Conservation (phyloP, 2,888 invertebrate species). For the Sericinus montela region DNA sequence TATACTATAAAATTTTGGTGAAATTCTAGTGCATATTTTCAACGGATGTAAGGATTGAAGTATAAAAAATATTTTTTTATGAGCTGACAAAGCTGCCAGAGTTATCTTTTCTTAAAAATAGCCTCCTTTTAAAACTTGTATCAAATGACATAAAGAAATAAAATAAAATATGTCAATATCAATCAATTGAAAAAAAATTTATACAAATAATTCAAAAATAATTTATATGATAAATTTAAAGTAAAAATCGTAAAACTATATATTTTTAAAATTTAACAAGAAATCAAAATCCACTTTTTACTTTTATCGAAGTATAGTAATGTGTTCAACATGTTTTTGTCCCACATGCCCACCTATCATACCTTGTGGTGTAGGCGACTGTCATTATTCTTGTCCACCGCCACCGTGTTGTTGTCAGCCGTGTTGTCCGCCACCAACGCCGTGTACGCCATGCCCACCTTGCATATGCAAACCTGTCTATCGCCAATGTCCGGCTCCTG, state of each 20-base stretch:
- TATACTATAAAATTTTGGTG: slow-evolving; percentile 11
- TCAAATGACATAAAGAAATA: neutral
- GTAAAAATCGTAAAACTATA: slow-evolving; percentile 17
- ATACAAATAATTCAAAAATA: slow-evolving; percentile 6
- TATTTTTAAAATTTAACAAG: neutral
- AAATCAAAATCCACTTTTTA: neutral
- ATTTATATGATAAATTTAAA: slow-evolving; percentile 11
- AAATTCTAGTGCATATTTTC: no score
- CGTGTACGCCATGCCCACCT: slow-evolving; percentile 65
- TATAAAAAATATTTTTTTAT: neutral
- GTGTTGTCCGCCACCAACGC: slow-evolving; percentile 57
- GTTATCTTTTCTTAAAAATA: no score
- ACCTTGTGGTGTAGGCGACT: slow-evolving; percentile 57
- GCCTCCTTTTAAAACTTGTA: no score
- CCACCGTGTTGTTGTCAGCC: slow-evolving; percentile 59
- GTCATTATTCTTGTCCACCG: slow-evolving; percentile 49
- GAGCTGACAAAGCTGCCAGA: slow-evolving; percentile 1
- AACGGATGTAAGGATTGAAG: slow-evolving; percentile 5
- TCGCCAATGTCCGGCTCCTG: slow-evolving; percentile 60
- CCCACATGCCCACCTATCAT: slow-evolving; percentile 64
- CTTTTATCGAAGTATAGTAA: slow-evolving; percentile 24
- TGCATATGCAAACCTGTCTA: slow-evolving; percentile 56
- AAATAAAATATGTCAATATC: neutral
- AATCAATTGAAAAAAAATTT: neutral
- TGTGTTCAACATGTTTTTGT: slow-evolving; percentile 53